Base-by-base conservation (phyloP, 2,113 vertebrate species). In the Psettodes erumei region DNA sequence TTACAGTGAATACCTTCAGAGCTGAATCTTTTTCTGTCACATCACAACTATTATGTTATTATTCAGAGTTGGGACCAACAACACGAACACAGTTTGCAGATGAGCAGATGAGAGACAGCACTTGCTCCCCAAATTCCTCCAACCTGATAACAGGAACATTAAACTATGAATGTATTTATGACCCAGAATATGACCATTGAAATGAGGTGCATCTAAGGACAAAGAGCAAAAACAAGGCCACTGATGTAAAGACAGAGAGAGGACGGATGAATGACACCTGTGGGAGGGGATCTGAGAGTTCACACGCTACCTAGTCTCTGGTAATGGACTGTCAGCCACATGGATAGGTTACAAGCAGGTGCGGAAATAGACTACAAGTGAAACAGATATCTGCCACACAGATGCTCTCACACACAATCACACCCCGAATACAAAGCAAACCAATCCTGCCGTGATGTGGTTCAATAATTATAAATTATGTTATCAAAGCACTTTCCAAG, bases 141-240 rank as follows among this genome's bases (percentile, higher is more conserved):
- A n/a, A 63, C 28, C 28, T 42, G 25, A 28, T 0, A 5, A 45
- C 18, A 33, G 40, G 23, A 55, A 38, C 42, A 18, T 3, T 33
- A 72, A 54, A 40, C 8, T 11, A 28, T 50, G 11, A 75, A 55
- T 66, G 6, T 7, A 63, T 32, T 8, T 15, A 18, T 42, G 33
- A 51, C 51, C 25, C n/a, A 68, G 18, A 62, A 64, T 69, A 50
- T 54, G 8, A 15, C 9, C 3, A 1, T 48, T 30, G 15, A 61
- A 71, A 78, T 6, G 8, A 58, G 48, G 32, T 53, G 51, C 73
- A 18, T 32, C 37, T 59, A 51, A 84, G 74, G 73, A 50, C 81
- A 82, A n/a, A 25, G 53, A 77, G 47, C 71, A 81, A 87, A 84
- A 86, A 83, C 37, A 51, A 78, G 86, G 75, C 80, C 77, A 58